Conservation (phyloP, 2,797 vertebrate species). For the Malurus splendens region DNA sequence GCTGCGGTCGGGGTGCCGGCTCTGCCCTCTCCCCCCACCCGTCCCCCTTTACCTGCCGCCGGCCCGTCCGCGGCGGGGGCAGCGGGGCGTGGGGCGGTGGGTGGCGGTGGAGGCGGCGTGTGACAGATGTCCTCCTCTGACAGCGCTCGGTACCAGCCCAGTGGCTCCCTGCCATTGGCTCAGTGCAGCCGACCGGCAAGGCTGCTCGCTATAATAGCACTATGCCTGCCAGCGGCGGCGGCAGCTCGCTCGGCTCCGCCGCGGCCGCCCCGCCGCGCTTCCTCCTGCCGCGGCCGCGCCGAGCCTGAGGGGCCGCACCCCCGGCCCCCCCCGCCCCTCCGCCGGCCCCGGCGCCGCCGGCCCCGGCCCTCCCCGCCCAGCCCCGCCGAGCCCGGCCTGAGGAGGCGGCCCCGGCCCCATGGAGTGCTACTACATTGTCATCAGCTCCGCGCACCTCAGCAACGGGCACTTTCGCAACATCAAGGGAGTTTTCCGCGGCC, state of each 20-base stretch:
- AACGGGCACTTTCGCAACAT: conserved; percentile 97
- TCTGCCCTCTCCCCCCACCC: not conserved
- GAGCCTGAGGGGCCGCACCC: not conserved
- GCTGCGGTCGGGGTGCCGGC: not conserved
- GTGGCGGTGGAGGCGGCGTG: conserved; percentile 63
- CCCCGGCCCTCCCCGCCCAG: not conserved
- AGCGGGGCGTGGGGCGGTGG: conserved; percentile 14
- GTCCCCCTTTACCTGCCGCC: not conserved
- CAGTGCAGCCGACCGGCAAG: conserved; percentile 73
- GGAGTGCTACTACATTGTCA: conserved; percentile 99
- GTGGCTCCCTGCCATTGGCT: conserved; percentile 79
- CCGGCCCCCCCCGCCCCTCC: not conserved
- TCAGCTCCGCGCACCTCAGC: conserved; percentile 96
- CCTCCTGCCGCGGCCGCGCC: not conserved
- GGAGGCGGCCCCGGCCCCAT: conserved; percentile 71
- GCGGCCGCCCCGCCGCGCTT: conserved; percentile 20
- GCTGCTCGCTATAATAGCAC: conserved; percentile 75
- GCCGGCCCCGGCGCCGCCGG: not conserved
- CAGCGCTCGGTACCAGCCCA: conserved; percentile 68
- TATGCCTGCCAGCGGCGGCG: conserved; percentile 59
- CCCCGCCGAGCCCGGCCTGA: not conserved
- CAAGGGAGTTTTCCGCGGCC: conserved; percentile 97
- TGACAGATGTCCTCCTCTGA: conserved; percentile 74
- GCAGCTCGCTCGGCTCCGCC: conserved; percentile 55
- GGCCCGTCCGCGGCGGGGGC: not conserved